These are phyloP conservation scores for Dryas iulia DNA, from an alignment of 1,140 invertebrate species.

Conservation along the genomic window DNA sequence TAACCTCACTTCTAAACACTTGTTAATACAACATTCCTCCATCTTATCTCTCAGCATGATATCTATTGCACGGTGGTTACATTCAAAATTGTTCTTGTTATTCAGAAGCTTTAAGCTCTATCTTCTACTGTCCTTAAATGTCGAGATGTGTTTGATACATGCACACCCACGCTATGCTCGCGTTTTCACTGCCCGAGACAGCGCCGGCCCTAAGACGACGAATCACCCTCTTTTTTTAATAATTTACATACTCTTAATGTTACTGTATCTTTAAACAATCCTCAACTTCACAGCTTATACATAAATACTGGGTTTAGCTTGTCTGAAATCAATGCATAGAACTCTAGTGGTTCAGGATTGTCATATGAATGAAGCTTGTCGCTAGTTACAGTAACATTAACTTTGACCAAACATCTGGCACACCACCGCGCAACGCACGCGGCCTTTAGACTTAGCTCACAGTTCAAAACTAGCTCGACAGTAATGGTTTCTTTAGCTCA, in stretches of 20 bases:
- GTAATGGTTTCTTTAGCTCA: slow-evolving; percentile 24
- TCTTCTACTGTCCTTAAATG: background rate
- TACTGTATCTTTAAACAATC: slow-evolving; percentile 29
- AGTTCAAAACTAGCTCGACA: slow-evolving; percentile 19
- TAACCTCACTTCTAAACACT: background rate
- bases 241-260: slow-evolving; percentile 21
- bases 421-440: slow-evolving; percentile 29
- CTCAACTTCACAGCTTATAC: slow-evolving; percentile 19
- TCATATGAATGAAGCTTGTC: slow-evolving; percentile 1
- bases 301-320: background rate
- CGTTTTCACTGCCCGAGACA: slow-evolving; percentile 44
- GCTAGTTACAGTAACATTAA: slow-evolving; percentile 23
- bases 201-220: slow-evolving; percentile 32
- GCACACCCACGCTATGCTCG: slow-evolving; percentile 38
- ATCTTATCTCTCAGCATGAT: background rate
- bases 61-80: background rate
- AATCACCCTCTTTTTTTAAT: slow-evolving; percentile 24
- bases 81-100: background rate
- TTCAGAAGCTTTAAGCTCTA: background rate
- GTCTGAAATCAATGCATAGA: background rate
- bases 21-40: too few relatives aligned
- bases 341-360: slow-evolving; percentile 30
- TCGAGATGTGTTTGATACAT: slow-evolving; percentile 1
- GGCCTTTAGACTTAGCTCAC: slow-evolving; percentile 32
- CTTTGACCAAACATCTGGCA: slow-evolving; percentile 12